Evolutionary conservation across 2,797 vertebrate genomes (phyloP), one percentile per base, ranked within the genome.

Genomic region (Enteromius trimaculatus): DNA sequence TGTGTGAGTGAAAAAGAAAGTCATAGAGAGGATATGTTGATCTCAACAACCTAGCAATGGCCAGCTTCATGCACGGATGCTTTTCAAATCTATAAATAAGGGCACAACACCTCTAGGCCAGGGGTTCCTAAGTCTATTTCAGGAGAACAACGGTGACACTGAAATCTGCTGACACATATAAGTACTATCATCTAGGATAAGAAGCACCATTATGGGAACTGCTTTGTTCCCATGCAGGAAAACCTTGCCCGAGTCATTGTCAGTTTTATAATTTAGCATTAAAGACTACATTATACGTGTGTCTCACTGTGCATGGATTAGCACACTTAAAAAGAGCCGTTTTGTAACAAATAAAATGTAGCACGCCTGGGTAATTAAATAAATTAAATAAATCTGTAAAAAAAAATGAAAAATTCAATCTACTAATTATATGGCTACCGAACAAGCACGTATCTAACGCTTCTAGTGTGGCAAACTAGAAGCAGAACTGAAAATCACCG

Each of bases 71-170:
- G 62, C 69, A 55, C 62, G 34, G 34, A 47, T 79, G 77, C 75
- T 81, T 71, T 60, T 70, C 66, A 66, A 26, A 76, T 66, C 71
- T 80, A 78, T 84, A 85, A 82, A 87, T 84, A 84, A 87, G 62
- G 70, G 42, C 55, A 42, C 49, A 58, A 44, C 82, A 85, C 81
- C 72, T 64, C 9, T 66, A 84, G 66, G 86, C 82, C 74, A 55
- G 44, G 42, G 51, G 77, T 82, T 87, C 85, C 66, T 51, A 4
- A 11, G 19, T 62, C 81, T 82, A 79, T 84, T 85, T 87, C n/a
- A 64, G 79, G 74, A 84, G 29, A 81, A 64, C 60, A 68, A 75
- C 64, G 62, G 80, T 80, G 80, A 72, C 68, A 78, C 75, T 75
- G 47, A 62, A 83, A 79, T 68, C 66, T 75, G 71, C 77, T 78